Base-by-base conservation (phyloP, 2,888 invertebrate genomes). In the Parnassius glacialis region DNA sequence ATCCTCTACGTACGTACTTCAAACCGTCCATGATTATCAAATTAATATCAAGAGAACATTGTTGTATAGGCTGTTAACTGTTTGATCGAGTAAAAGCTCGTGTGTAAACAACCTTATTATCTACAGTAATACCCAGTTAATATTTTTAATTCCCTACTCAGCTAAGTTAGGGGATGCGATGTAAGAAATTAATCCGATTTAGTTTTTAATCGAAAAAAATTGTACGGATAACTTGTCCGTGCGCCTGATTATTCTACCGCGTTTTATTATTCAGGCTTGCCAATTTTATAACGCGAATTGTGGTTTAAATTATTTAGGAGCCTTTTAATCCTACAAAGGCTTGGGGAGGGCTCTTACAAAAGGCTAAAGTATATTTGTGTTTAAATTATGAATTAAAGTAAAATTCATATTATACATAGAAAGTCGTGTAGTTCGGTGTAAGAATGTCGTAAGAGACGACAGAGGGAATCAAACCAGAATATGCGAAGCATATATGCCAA, bases 121-220 rank as follows among this genome's bases (percentile, higher is more conserved):
- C 52, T 41, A 51, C 61, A 47, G 61, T 45, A 16, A 52, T 13
- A 57, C 13, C n/a, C 59, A 47, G 62, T 51, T 59, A 51, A 55
- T 52, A 56, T 52, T 52, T 16, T 56, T 52, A 59, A 63, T 59
- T 55, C 54, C 42, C 52, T 20, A 25, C 55, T 50, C 54, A 57
- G 57, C 54, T 54, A 52, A 47, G 25, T 47, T 34, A 42, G 59
- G 59, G 47, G 55, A 62, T 45, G 45, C 13, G 55, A 55, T 62
- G 41, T 52, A 54, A 58, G 45, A 48, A 47, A 53, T 34, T 58
- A 63, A 63, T 59, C 63, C 20, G 63, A 63, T 63, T 59, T 56
- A 56, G 44, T 56, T 59, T 63, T 59, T 55, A 55, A 59, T 63
- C 56, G 52, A 12, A 16, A 59, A 56, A 47, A 34, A 50, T 55